phyloP scores from a whole-genome alignment of 2,888 invertebrate species.

The Agonopterix heracliana region DNA sequence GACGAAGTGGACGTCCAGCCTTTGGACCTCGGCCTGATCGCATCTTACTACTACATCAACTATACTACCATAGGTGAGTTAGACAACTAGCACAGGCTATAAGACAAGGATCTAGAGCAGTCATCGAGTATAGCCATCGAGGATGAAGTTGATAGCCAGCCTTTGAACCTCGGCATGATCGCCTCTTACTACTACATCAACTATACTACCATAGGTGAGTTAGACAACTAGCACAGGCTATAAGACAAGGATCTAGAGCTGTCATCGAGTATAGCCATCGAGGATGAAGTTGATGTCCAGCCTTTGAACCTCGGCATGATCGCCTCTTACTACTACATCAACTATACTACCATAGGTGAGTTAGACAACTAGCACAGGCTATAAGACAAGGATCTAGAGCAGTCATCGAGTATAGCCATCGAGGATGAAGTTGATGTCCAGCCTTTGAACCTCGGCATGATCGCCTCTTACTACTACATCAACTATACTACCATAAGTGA shows the following conservation, averaged over 20 bases:
- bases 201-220: conserved; percentile 95
- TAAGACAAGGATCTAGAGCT: conserved; percentile 98
- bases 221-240: no score
- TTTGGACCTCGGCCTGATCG: conserved; percentile 99
- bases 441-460: no score
- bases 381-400: no score
- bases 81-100: no score
- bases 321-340: conserved; percentile 99
- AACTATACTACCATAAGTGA: no score
- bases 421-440: no score
- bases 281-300: conserved; percentile 98
- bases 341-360: conserved; percentile 97
- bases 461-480: no score
- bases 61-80: conserved; percentile 95
- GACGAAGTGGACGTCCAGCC: conserved; percentile 99
- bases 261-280: conserved; percentile 97
- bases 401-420: no score
- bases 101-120: conserved; percentile 97
- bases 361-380: no score
- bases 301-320: conserved; percentile 99
- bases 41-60: conserved; percentile 99
- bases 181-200: conserved; percentile 99
- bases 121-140: conserved; percentile 98
- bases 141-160: conserved; percentile 98
- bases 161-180: conserved; percentile 99